Evolutionary conservation across 2,888 invertebrate genomes (phyloP).

Genomic region (Megastigmus dorsalis): DNA sequence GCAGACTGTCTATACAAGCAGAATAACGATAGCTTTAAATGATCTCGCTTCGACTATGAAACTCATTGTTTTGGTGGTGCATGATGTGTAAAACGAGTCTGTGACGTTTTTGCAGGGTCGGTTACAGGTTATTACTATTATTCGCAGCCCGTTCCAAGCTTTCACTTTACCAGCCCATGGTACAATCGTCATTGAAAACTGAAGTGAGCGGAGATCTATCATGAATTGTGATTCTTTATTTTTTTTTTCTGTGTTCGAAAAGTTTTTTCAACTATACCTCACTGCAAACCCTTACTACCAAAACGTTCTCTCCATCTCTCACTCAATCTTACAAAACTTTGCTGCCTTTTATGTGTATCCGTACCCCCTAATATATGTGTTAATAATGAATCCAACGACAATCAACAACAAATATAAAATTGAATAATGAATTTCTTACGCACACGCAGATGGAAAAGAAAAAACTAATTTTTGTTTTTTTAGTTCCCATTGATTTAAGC

Average conservation of each 20-base stretch:
- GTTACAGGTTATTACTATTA: constrained; percentile 72
- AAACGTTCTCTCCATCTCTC: not conserved
- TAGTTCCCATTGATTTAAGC: constrained; percentile 36
- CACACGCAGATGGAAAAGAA: not conserved
- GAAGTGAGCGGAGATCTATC: constrained; percentile 54
- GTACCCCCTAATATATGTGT: constrained; percentile 6
- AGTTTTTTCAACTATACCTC: constrained; percentile 6
- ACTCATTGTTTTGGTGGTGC: not conserved
- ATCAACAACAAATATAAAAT: not conserved
- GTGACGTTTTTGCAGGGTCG: constrained; percentile 69
- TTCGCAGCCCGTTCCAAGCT: constrained; percentile 73
- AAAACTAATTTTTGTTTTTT: constrained; percentile 14
- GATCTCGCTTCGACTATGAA: constrained; percentile 33
- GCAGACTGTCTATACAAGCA: no score
- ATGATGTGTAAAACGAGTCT: constrained; percentile 40
- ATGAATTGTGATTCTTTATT: constrained; percentile 44
- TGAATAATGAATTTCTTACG: not conserved
- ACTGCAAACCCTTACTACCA: not conserved
- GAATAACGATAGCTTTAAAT: no score
- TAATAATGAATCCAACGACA: constrained; percentile 27
- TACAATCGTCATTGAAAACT: constrained; percentile 72
- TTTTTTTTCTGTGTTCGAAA: constrained; percentile 36
- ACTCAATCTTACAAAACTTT: not conserved
- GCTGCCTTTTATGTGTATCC: constrained; percentile 2
- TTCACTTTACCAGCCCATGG: constrained; percentile 73